Percentiles rank a stretch among this genome's conserved stretches.
Conservation (phyloP, 2,113 vertebrate genomes). For the Saimiri boliviensis region DNA sequence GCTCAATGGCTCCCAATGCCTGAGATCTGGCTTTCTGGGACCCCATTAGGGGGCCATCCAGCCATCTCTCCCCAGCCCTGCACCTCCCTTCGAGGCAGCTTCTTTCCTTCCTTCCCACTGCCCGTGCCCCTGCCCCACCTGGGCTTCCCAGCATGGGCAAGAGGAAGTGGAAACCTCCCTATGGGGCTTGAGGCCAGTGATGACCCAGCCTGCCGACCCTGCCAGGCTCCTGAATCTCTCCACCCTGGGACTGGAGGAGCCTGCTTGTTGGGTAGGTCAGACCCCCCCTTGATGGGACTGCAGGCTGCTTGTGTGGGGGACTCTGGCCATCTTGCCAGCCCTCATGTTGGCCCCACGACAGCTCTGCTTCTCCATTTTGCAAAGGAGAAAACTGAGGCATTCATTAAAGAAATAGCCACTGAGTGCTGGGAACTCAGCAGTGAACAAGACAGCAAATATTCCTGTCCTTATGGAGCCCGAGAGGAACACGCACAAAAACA, state of each 20-base stretch:
- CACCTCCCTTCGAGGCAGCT: not conserved
- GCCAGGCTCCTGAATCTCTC: not conserved
- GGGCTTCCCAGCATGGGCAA: not conserved
- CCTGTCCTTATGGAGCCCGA: not conserved
- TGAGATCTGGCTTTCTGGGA: not conserved
- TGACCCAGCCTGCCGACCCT: not conserved
- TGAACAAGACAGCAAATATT: not conserved
- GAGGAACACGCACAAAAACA: not conserved
- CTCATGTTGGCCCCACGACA: not conserved
- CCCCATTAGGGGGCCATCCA: not conserved
- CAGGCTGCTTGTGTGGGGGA: no score
- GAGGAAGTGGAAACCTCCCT: not conserved
- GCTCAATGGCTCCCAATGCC: not conserved
- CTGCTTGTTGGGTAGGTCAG: no score
- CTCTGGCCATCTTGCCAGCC: not conserved
- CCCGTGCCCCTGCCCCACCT: not conserved
- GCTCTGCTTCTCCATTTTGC: not conserved
- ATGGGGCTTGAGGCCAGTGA: not conserved
- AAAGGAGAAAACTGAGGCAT: conserved; percentile 32
- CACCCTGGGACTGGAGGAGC: not conserved
- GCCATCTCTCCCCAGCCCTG: not conserved
- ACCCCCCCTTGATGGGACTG: not conserved
- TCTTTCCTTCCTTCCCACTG: not conserved
- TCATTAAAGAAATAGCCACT: not conserved
- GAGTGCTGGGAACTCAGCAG: not conserved